Evolutionary conservation across 2,888 invertebrate species (phyloP).

Genomic region (Lordiphosa andalusiaca): DNA sequence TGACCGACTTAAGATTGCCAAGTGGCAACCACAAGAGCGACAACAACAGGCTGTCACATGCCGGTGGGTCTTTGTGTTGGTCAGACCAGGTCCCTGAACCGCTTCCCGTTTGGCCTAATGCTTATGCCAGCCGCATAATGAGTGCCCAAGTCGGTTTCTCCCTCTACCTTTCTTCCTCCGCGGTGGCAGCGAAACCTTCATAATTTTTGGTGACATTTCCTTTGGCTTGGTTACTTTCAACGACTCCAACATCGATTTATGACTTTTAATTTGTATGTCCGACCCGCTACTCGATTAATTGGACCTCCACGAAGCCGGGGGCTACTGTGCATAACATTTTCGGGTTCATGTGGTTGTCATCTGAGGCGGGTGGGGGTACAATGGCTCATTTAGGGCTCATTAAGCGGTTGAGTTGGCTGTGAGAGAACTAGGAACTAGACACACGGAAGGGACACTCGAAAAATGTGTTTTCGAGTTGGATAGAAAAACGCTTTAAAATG

Average conservation of each 20-base stretch:
- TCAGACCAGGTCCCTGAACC: slow-evolving; percentile 12
- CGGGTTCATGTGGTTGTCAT: neutral
- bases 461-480: too few relatives aligned
- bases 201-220: slow-evolving; percentile 75
- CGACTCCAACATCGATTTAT: slow-evolving; percentile 56
- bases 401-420: too few relatives aligned
- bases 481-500: too few relatives aligned
- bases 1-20: slow-evolving; percentile 63
- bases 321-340: slow-evolving; percentile 72
- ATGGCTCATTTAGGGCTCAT: too few relatives aligned
- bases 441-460: too few relatives aligned
- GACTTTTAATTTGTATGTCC: slow-evolving; percentile 72
- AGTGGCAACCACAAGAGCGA: slow-evolving; percentile 40
- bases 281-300: slow-evolving; percentile 70
- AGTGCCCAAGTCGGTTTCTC: slow-evolving; percentile 35
- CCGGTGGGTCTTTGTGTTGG: slow-evolving; percentile 55
- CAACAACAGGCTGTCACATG: slow-evolving; percentile 43
- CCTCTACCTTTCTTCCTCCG: slow-evolving; percentile 13
- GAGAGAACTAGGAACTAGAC: too few relatives aligned
- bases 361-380: too few relatives aligned
- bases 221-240: slow-evolving; percentile 35
- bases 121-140: slow-evolving; percentile 68
- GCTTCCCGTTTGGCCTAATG: slow-evolving; percentile 45
- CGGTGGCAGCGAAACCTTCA: slow-evolving; percentile 41
- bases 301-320: slow-evolving; percentile 65